Evolutionary conservation across 2,797 vertebrate genomes (phyloP).

Genomic region (Poeciliopsis gracilis): DNA sequence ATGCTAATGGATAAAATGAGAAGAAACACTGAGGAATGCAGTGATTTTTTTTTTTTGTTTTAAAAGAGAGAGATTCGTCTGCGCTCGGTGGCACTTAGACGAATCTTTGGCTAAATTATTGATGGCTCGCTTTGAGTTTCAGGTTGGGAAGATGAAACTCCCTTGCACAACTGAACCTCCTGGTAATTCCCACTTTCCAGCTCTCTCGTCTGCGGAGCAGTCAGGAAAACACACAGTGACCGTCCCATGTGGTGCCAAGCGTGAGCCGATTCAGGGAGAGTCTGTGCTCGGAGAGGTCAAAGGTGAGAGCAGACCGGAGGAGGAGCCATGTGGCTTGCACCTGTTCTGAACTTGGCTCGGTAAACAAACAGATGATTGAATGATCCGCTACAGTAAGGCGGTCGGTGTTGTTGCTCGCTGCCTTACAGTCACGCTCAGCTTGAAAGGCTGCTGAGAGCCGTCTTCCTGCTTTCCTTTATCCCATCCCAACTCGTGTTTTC

Average conservation of each 20-base stretch:
- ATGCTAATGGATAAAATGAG: constrained; percentile 38
- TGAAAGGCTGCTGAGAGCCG: constrained; percentile 44
- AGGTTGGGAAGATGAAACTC: constrained; percentile 49
- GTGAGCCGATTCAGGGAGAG: constrained; percentile 18
- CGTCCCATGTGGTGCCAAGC: constrained; percentile 1
- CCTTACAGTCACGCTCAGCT: constrained; percentile 25
- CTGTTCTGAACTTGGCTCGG: constrained; percentile 34
- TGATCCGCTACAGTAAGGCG: constrained; percentile 22
- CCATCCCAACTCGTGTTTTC: constrained; percentile 42
- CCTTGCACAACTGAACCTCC: constrained; percentile 38
- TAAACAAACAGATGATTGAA: constrained; percentile 17
- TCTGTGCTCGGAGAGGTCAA: constrained; percentile 39
- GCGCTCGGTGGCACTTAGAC: constrained; percentile 24
- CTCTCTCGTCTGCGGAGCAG: constrained; percentile 13
- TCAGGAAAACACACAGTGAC: constrained; percentile 17
- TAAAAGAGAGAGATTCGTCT: constrained; percentile 15
- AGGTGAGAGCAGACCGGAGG: constrained; percentile 32
- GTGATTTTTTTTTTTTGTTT: not conserved
- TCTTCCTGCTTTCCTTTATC: constrained; percentile 36
- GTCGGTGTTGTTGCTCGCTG: constrained; percentile 31
- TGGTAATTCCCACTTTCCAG: constrained; percentile 28
- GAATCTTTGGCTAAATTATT: constrained; percentile 71
- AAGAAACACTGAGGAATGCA: constrained; percentile 38
- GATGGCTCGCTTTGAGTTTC: constrained; percentile 56
- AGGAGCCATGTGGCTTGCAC: constrained; percentile 64